A percentile compares a stretch with the other conserved stretches of the same genome.
Conservation (phyloP, 1,140 invertebrate species). For the Drosophila ambigua region DNA sequence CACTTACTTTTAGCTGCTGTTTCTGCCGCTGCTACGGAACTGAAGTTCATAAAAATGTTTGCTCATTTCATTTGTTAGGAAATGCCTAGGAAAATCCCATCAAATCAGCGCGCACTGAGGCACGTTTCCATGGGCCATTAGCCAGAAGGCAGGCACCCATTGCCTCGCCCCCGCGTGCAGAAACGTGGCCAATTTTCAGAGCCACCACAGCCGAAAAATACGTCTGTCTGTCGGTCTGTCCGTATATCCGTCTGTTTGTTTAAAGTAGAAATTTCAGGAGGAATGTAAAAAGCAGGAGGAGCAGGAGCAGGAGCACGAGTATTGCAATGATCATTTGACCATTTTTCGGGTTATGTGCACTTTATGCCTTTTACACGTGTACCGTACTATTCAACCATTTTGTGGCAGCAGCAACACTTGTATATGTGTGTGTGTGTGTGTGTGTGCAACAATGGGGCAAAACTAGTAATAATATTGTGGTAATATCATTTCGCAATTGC, state of each 20-base stretch:
- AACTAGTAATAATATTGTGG: constrained; percentile 66
- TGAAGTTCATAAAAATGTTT: constrained; percentile 21
- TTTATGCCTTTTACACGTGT: constrained; percentile 57
- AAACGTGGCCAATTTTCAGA: constrained; percentile 12
- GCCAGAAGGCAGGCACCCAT: constrained; percentile 13
- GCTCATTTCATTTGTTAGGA: constrained; percentile 18
- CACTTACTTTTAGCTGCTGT: no score
- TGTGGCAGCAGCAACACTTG: background rate
- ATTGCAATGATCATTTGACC: constrained; percentile 47
- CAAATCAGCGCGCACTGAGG: constrained; percentile 51
- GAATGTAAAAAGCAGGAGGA: no score
- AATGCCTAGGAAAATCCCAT: constrained; percentile 15
- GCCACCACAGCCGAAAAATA: constrained; percentile 2
- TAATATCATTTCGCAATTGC: constrained; percentile 71
- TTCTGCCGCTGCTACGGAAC: background rate
- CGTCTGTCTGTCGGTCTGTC: background rate
- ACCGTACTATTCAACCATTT: background rate
- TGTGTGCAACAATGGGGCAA: constrained; percentile 45
- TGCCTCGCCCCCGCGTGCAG: background rate
- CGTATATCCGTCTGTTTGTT: constrained; percentile 36
- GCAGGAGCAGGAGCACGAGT: no score
- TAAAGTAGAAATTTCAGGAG: constrained; percentile 27
- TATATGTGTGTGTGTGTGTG: no score
- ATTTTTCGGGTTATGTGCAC: constrained; percentile 43
- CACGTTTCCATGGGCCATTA: constrained; percentile 59